Percentiles rank a stretch among this genome's conserved stretches.
These are phyloP conservation scores for Forbesichthys papilliferus DNA, from an alignment of 2,113 vertebrate genomes.

Conservation along the genomic window DNA sequence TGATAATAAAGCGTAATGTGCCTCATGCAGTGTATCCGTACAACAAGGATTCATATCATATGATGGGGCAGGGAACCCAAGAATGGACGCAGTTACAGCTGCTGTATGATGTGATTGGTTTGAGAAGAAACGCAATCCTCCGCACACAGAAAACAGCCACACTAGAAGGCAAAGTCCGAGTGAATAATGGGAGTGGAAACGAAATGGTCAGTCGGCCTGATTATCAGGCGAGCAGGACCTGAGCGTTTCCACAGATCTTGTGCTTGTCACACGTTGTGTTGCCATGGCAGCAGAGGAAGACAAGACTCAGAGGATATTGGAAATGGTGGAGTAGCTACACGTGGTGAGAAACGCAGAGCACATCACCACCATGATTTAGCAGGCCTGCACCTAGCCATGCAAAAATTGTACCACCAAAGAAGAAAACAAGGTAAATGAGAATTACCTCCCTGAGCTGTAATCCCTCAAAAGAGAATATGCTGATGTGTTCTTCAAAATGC, in stretches of 20 bases:
- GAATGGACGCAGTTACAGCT: too few species aligned
- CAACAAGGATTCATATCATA: neutral
- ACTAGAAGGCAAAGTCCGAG: too few species aligned
- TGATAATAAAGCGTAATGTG: neutral
- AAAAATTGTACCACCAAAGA: too few species aligned
- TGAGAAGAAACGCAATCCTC: too few species aligned
- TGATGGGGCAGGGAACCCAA: too few species aligned
- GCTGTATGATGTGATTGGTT: too few species aligned
- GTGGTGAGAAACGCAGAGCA: constrained; percentile 60
- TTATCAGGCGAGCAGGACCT: constrained; percentile 42
- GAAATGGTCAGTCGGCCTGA: constrained; percentile 21
- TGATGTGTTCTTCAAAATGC: constrained; percentile 12
- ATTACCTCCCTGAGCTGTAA: neutral
- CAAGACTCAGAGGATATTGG: constrained; percentile 55
- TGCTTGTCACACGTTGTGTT: constrained; percentile 72
- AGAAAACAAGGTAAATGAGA: neutral
- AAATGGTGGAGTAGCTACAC: constrained; percentile 68
- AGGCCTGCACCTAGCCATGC: neutral
- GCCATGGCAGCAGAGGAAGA: constrained; percentile 71
- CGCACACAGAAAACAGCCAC: too few species aligned
- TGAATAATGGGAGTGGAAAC: too few species aligned
- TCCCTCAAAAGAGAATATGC: constrained; percentile 7
- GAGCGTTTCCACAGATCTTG: constrained; percentile 60
- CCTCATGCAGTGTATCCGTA: neutral
- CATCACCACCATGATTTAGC: neutral